Evolutionary conservation across 2,113 vertebrate genomes (phyloP).

Genomic region (Sakesphorus luctuosus): DNA sequence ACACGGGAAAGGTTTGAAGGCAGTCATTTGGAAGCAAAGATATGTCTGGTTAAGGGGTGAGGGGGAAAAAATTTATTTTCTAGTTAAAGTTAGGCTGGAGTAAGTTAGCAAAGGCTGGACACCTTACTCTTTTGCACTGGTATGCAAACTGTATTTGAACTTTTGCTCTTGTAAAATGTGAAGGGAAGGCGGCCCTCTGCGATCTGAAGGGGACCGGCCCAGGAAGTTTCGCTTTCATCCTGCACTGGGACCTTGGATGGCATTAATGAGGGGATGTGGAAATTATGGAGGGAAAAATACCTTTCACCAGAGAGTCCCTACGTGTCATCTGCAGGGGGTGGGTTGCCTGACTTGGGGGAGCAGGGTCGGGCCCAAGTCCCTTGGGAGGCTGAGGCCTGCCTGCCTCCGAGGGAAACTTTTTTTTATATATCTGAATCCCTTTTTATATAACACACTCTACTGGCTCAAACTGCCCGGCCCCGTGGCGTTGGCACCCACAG

Average conservation of each 20-base stretch:
- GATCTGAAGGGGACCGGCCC: background rate
- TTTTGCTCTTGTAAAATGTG: slow-evolving; percentile 24
- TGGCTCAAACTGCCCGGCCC: background rate
- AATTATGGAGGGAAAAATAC: background rate
- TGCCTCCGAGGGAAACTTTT: background rate
- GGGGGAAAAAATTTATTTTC: background rate
- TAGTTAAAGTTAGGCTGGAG: background rate
- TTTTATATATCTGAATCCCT: background rate
- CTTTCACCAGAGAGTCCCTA: background rate
- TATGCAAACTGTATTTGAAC: slow-evolving; percentile 66
- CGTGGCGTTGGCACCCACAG: rapidly evolving
- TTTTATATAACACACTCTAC: background rate
- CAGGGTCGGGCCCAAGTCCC: background rate
- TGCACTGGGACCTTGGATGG: background rate
- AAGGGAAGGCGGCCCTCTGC: slow-evolving; percentile 10
- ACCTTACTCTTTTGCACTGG: slow-evolving; percentile 5
- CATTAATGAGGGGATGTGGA: background rate
- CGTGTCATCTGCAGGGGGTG: background rate
- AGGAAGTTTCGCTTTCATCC: slow-evolving; percentile 58
- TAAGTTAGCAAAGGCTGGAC: background rate
- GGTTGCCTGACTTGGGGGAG: background rate
- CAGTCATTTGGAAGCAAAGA: background rate
- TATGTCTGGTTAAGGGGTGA: background rate
- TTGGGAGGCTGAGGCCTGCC: background rate
- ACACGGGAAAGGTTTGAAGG: background rate